These are phyloP conservation scores for Artibeus jamaicensis DNA, from an alignment of 2,797 vertebrate genomes.

Conservation along the genomic window DNA sequence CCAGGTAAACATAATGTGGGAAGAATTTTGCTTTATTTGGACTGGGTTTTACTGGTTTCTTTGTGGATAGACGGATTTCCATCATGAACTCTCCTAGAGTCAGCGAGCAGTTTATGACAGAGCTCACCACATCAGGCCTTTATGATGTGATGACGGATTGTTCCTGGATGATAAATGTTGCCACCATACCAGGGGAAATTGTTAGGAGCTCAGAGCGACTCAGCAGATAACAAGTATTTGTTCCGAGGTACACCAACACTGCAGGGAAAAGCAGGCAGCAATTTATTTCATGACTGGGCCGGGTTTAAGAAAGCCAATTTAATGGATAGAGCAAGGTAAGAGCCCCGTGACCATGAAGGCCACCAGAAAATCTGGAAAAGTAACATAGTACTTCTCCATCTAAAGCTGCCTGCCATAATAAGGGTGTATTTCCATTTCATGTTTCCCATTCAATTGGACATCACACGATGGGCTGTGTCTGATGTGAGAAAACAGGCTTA, in stretches of 20 bases:
- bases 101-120: background rate
- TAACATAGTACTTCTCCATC: background rate
- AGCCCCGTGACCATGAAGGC: background rate
- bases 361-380: background rate
- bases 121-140: background rate
- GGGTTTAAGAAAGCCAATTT: background rate
- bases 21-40: background rate
- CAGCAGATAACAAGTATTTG: conserved; percentile 29
- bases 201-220: background rate
- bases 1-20: background rate
- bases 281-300: background rate
- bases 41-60: background rate
- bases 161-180: background rate
- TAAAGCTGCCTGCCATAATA: background rate
- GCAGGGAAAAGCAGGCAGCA: background rate
- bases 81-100: background rate
- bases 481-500: background rate
- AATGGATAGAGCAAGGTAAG: background rate
- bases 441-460: background rate
- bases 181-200: background rate
- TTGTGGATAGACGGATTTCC: background rate
- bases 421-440: background rate
- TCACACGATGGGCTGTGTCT: background rate
- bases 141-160: background rate
- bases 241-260: background rate